Evolutionary conservation across 2,888 invertebrate genomes (phyloP).

Genomic region (Bembecia ichneumoniformis): DNA sequence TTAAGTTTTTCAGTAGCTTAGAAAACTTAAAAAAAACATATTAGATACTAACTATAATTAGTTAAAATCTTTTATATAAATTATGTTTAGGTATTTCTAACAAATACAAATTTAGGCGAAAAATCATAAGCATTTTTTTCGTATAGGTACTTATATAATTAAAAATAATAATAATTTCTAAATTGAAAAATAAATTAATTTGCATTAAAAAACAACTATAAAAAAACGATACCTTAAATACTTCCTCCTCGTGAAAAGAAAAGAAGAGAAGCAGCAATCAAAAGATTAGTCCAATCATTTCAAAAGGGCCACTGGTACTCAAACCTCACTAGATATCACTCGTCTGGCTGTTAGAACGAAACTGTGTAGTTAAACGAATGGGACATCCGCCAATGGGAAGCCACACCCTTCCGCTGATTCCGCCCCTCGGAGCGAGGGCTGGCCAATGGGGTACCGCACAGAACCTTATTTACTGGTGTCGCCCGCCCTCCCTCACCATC

Average conservation of each 20-base stretch:
- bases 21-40: too few species aligned
- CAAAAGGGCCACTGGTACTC: not conserved
- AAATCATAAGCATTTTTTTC: too few species aligned
- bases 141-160: too few species aligned
- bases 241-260: not conserved
- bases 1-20: too few species aligned
- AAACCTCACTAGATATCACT: not conserved
- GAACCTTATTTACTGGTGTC: conserved; percentile 62
- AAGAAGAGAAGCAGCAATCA: conserved; percentile 14
- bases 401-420: conserved; percentile 6
- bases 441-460: conserved; percentile 35
- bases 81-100: too few species aligned
- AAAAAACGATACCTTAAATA: not conserved
- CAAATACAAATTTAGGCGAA: too few species aligned
- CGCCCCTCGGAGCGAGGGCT: not conserved
- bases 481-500: conserved; percentile 50
- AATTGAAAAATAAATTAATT: not conserved
- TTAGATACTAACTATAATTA: too few species aligned
- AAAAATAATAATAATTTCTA: too few species aligned
- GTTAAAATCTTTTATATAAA: too few species aligned
- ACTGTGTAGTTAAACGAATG: not conserved
- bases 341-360: not conserved
- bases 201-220: not conserved
- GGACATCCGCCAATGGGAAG: conserved; percentile 6
- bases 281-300: conserved; percentile 10